Conservation (phyloP, 2,113 vertebrate species). For the Rhinopomastus cyanomelas region DNA sequence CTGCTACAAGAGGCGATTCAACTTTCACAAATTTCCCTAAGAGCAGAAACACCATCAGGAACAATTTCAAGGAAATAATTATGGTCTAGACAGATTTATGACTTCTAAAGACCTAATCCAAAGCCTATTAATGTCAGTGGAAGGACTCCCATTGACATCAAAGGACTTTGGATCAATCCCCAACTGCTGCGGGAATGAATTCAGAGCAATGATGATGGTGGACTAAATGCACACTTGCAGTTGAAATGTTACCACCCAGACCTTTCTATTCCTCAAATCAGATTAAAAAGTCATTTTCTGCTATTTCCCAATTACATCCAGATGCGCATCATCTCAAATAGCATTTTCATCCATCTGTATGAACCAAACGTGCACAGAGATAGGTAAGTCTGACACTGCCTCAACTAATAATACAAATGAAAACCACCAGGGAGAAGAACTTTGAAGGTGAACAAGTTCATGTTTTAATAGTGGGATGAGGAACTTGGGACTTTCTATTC, state of each 20-base stretch:
- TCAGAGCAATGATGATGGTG: slow-evolving; percentile 27
- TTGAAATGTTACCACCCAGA: slow-evolving; percentile 45
- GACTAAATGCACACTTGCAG: slow-evolving; percentile 44
- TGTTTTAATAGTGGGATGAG: not conserved
- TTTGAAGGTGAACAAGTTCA: slow-evolving; percentile 8
- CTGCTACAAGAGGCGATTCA: slow-evolving; percentile 23
- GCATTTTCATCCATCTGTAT: slow-evolving; percentile 62
- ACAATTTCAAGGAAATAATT: slow-evolving; percentile 64
- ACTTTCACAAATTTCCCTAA: slow-evolving; percentile 50
- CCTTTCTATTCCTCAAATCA: slow-evolving; percentile 62
- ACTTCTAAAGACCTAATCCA: slow-evolving; percentile 66
- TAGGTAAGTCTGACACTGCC: slow-evolving; percentile 1
- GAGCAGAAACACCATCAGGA: slow-evolving; percentile 41
- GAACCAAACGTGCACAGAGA: slow-evolving; percentile 11
- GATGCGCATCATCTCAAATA: slow-evolving; percentile 57
- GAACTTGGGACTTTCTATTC: not conserved
- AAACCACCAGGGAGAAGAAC: slow-evolving; percentile 37
- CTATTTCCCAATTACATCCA: slow-evolving; percentile 67
- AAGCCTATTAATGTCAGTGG: slow-evolving; percentile 52
- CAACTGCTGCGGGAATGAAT: slow-evolving; percentile 40
- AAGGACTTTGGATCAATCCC: slow-evolving; percentile 51
- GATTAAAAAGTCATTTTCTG: slow-evolving; percentile 66
- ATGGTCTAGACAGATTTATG: slow-evolving; percentile 57
- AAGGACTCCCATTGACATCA: slow-evolving; percentile 63
- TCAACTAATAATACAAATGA: slow-evolving; percentile 36